Percentiles rank a stretch among this genome's conserved stretches.
phyloP scores from a whole-genome alignment of 2,888 invertebrate species.

The Cheilosia grossa region DNA sequence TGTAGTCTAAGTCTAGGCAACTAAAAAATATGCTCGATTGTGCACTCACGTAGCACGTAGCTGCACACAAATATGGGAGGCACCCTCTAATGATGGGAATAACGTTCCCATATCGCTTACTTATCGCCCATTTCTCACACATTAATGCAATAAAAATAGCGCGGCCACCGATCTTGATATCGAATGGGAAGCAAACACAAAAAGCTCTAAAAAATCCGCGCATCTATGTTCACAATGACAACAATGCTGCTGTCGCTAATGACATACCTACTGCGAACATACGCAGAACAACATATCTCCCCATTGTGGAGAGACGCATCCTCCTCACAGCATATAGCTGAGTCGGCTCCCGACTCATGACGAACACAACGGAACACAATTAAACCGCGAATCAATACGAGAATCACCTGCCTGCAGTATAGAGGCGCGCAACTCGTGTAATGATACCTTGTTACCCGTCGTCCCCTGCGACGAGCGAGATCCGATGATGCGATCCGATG shows the following conservation, averaged over 20 bases:
- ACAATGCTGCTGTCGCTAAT: conserved; percentile 74
- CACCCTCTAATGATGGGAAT: conserved; percentile 70
- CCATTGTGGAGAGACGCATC: conserved; percentile 49
- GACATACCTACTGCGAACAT: conserved; percentile 68
- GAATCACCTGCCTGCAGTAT: conserved; percentile 72
- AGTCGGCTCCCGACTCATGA: conserved; percentile 9
- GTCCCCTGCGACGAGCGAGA: conserved; percentile 30
- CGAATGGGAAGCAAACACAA: conserved; percentile 15
- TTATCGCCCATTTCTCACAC: conserved; percentile 74
- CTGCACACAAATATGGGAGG: conserved; percentile 19
- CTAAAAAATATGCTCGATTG: no score
- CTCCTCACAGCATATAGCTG: conserved; percentile 9
- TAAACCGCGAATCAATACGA: conserved; percentile 70
- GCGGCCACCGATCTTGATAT: conserved; percentile 54
- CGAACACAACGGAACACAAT: conserved; percentile 59
- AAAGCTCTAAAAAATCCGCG: conserved; percentile 34
- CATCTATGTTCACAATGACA: conserved; percentile 72
- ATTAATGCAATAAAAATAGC: conserved; percentile 73
- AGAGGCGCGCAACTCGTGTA: conserved; percentile 70
- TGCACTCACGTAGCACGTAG: conserved; percentile 13
- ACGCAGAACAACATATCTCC: conserved; percentile 67
- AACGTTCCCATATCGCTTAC: conserved; percentile 68
- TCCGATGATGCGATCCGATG: conserved; percentile 64
- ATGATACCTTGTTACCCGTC: conserved; percentile 71
- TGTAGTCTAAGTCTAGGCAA: no score